These are phyloP conservation scores for Cochlearius cochlearius DNA, from an alignment of 2,113 vertebrate genomes.

Conservation along the genomic window DNA sequence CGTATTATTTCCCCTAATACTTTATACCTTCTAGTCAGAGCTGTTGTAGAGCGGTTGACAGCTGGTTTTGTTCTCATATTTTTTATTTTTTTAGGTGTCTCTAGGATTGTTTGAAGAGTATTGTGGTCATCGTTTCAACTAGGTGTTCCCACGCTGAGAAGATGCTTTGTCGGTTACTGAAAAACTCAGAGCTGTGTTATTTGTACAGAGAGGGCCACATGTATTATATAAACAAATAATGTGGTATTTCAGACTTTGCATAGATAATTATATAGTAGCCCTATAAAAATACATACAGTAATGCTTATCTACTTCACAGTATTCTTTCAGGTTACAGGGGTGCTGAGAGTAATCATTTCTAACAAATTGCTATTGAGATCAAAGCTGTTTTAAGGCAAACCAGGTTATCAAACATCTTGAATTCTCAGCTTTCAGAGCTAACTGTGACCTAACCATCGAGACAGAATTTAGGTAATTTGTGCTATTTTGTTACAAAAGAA, in stretches of 20 bases:
- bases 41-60: not conserved
- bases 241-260: not conserved
- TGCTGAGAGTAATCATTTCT: not conserved
- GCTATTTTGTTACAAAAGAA: not conserved
- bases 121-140: not conserved
- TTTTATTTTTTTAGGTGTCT: not conserved
- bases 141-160: not conserved
- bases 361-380: not conserved
- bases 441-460: not conserved
- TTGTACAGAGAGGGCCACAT: not conserved
- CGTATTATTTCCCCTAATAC: fast-evolving
- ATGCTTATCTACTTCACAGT: not conserved
- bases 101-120: not conserved
- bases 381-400: not conserved
- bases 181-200: not conserved
- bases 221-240: not conserved
- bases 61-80: not conserved
- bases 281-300: not conserved
- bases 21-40: not conserved
- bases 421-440: not conserved
- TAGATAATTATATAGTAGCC: not conserved
- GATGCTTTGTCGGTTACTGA: not conserved
- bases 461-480: not conserved
- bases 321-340: not conserved
- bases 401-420: not conserved